These are phyloP conservation scores for Apantesis nais DNA, from an alignment of 2,888 invertebrate genomes.

Conservation along the genomic window DNA sequence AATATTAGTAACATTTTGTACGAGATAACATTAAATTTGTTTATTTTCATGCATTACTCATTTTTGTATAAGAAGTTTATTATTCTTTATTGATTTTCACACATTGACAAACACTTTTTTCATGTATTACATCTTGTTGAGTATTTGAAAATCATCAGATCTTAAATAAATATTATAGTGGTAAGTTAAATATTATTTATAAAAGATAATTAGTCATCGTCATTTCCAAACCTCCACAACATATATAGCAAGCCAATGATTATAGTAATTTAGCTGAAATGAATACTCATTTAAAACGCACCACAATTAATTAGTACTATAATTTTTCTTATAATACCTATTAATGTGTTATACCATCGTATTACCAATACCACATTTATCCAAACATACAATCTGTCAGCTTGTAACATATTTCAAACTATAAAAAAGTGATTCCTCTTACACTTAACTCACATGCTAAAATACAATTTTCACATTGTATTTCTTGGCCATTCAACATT, in stretches of 20 bases:
- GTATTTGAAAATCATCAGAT: too few species aligned
- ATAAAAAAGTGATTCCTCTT: constrained; percentile 19
- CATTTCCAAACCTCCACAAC: too few species aligned
- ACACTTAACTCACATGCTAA: constrained; percentile 37
- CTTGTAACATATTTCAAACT: constrained; percentile 2
- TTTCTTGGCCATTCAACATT: constrained; percentile 21
- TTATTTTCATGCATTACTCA: not conserved
- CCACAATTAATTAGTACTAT: too few species aligned
- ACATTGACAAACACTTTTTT: too few species aligned
- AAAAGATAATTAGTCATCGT: not conserved
- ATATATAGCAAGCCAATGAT: too few species aligned
- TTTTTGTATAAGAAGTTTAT: not conserved
- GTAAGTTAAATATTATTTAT: too few species aligned
- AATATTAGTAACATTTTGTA: too few species aligned
- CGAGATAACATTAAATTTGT: too few species aligned
- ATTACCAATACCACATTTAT: not conserved
- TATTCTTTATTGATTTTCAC: not conserved
- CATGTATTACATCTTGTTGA: too few species aligned
- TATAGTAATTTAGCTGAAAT: too few species aligned
- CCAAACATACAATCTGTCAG: not conserved
- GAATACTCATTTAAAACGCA: too few species aligned
- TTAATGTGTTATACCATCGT: not conserved
- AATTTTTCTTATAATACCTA: not conserved
- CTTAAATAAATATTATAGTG: too few species aligned
- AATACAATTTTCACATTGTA: constrained; percentile 36